phyloP scores from a whole-genome alignment of 2,888 invertebrate species.

The Catonia carolina region DNA sequence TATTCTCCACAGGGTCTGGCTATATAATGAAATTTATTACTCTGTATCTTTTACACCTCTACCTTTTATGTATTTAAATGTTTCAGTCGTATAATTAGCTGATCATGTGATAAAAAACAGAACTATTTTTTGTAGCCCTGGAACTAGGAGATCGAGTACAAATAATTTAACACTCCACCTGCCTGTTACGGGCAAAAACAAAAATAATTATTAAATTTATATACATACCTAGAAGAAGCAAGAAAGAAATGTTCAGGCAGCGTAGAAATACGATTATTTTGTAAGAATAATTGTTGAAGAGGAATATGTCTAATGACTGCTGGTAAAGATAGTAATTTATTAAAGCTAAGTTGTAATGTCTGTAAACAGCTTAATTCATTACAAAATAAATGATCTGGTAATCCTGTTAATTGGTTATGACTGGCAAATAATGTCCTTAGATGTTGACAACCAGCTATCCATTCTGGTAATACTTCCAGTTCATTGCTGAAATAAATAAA shows the following conservation, averaged over 20 bases:
- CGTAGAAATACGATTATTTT: conserved; percentile 68
- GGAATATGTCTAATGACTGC: conserved; percentile 59
- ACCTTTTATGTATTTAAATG: too few species aligned
- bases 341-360: conserved; percentile 69
- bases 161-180: too few species aligned
- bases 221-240: conserved; percentile 45
- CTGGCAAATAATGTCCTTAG: conserved; percentile 66
- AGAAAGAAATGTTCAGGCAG: conserved; percentile 72
- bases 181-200: too few species aligned
- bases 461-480: conserved; percentile 64
- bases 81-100: too few species aligned
- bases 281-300: conserved; percentile 57
- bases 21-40: too few species aligned
- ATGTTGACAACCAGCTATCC: conserved; percentile 66
- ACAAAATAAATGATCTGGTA: conserved; percentile 67
- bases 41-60: too few species aligned
- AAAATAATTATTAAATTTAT: too few species aligned
- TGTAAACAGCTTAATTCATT: conserved; percentile 66
- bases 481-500: conserved; percentile 49
- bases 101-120: too few species aligned
- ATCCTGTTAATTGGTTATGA: conserved; percentile 60
- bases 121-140: too few species aligned
- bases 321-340: conserved; percentile 66
- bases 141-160: too few species aligned
- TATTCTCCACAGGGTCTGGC: too few species aligned